Evolutionary conservation across 2,888 invertebrate genomes (phyloP).

Genomic region (Autographa gamma): DNA sequence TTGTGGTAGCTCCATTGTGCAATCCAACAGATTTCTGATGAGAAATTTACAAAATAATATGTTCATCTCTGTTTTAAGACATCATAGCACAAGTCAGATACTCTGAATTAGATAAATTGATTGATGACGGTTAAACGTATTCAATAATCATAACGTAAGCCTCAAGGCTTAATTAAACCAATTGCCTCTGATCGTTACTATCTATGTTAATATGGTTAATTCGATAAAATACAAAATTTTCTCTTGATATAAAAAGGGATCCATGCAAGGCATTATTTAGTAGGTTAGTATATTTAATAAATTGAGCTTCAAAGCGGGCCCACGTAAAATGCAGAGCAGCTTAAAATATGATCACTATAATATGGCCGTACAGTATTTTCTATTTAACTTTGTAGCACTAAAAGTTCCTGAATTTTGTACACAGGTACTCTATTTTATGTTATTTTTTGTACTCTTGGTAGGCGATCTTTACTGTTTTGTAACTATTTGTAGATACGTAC

Average conservation of each 20-base stretch:
- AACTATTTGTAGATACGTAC: neutral
- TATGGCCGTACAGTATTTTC: constrained; percentile 17
- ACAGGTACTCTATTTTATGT: neutral
- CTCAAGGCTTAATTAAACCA: neutral
- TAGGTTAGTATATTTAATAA: constrained; percentile 27
- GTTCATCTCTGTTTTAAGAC: too few species aligned
- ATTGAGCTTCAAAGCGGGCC: constrained; percentile 25
- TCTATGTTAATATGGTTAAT: neutral
- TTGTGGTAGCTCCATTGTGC: neutral
- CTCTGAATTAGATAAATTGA: too few species aligned
- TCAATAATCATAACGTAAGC: too few species aligned
- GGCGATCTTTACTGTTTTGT: neutral
- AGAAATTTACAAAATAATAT: too few species aligned
- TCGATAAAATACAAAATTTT: neutral
- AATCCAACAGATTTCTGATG: too few species aligned
- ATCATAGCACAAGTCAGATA: too few species aligned
- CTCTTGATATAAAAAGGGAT: constrained; percentile 1
- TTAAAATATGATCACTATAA: constrained; percentile 34
- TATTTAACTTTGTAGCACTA: neutral
- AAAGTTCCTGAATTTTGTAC: neutral
- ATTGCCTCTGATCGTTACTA: neutral
- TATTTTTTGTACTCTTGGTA: neutral
- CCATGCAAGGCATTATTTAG: neutral
- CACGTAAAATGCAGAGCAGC: constrained; percentile 37
- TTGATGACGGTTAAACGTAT: too few species aligned